Base-by-base conservation (phyloP, 1,140 invertebrate genomes). In the Magallana ariakensis region DNA sequence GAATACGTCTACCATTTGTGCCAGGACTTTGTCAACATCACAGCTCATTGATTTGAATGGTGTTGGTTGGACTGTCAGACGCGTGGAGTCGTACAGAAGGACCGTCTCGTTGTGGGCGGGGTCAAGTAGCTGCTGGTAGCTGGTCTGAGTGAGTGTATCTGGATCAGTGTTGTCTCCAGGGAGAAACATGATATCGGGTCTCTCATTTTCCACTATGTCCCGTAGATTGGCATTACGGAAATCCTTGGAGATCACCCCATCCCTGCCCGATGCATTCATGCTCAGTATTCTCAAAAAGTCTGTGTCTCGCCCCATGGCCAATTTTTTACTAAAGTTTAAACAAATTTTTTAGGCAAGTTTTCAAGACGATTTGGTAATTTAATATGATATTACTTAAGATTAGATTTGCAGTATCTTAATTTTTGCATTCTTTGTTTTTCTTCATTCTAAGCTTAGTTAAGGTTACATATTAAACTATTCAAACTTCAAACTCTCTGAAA, bases 151-250 rank as follows among this genome's bases (percentile, higher is more conserved):
- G 8, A 81, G 13, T 3, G 85, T 62, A 4, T 57, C 60, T 22
- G n/a, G 80, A 16, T 66, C 60, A 0, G 55, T 58, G 1, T 87
- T 19, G 54, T 87, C 83, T 7, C 86, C 86, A 1, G 86, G 86
- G 8, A 84, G 75, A 11, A 87, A 84, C 10, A 87, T 11, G 15
- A 87, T 53, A 54, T 87, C 86, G 4, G 86, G 86, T 19, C 80
- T 53, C 19, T 75, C 80, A 8, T 84, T 6, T 57, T 83, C 86
- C 9, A 84, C 80, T 2, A 87, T 11, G 9, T 87, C 58, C 0
- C 80, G 8, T 1, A 80, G 11, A 15, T 11, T 56, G 13, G 81
- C 75, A 11, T 55, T 46, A 1, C 86, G 46, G 55, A 46, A 87
- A 11, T 87, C 62, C 11, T 26, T 9, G 11, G 7, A 84, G 26